Conservation (phyloP, 2,797 vertebrate genomes). For the Gymnoscopelus microlampas region DNA sequence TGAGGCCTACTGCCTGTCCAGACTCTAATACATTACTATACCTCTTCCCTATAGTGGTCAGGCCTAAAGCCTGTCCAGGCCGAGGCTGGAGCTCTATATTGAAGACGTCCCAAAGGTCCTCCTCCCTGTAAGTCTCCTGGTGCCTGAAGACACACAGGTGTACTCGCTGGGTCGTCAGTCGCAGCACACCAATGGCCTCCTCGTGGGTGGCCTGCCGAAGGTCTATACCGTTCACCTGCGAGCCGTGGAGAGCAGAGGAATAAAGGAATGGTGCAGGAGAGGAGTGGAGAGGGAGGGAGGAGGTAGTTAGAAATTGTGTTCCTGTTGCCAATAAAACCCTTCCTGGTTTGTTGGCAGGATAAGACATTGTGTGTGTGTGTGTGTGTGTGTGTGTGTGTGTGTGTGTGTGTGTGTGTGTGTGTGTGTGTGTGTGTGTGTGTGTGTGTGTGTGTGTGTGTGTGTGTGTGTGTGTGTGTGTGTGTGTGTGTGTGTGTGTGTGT, state of each 20-base stretch:
- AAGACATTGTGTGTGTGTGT: no score
- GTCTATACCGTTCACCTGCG: constrained; percentile 93
- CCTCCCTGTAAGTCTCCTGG: constrained; percentile 87
- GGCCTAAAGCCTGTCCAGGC: constrained; percentile 87
- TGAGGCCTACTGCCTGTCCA: background rate
- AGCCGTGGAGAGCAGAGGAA: background rate
- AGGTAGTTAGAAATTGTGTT: no score
- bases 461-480: background rate
- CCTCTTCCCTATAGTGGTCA: constrained; percentile 95
- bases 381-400: background rate
- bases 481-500: no score
- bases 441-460: background rate
- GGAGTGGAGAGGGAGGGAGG: background rate
- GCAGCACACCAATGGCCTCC: constrained; percentile 93
- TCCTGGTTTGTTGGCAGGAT: no score
- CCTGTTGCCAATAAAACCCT: no score
- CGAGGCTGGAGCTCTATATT: constrained; percentile 87
- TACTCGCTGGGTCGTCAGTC: constrained; percentile 91
- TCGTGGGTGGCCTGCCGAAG: constrained; percentile 93
- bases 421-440: background rate
- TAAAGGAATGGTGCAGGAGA: background rate
- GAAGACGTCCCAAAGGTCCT: constrained; percentile 90
- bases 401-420: background rate
- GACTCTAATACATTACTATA: constrained; percentile 49
- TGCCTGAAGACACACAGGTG: constrained; percentile 89